phyloP scores from a whole-genome alignment of 2,113 vertebrate species.

The Platysteira castanea region DNA sequence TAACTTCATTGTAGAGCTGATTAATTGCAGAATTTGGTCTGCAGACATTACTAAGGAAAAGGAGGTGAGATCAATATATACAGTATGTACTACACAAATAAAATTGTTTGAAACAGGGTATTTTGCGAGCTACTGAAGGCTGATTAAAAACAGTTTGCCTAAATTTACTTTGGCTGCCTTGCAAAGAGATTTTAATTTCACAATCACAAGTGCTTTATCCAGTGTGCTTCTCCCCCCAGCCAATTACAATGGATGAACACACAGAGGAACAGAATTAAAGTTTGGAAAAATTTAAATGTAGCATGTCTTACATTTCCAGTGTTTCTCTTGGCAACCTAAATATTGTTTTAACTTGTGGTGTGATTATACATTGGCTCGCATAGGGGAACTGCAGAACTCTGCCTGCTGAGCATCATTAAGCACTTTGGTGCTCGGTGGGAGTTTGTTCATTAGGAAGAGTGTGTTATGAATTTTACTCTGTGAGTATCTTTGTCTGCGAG shows the following conservation, averaged over 20 bases:
- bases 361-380: constrained; percentile 48
- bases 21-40: not conserved
- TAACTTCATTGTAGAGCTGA: not conserved
- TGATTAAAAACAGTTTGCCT: not conserved
- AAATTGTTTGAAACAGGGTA: not conserved
- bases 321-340: constrained; percentile 45
- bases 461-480: constrained; percentile 46
- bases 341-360: constrained; percentile 52
- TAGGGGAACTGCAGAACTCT: constrained; percentile 33
- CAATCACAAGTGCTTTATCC: not conserved
- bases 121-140: not conserved
- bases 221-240: not conserved
- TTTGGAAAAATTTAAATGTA: not conserved
- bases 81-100: not conserved
- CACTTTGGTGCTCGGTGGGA: constrained; percentile 56
- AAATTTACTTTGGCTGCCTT: constrained; percentile 1
- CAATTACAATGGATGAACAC: not conserved
- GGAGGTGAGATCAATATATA: not conserved
- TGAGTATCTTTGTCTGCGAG: constrained; percentile 30
- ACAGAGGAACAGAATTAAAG: not conserved
- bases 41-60: not conserved
- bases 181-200: not conserved
- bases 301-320: not conserved
- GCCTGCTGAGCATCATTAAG: constrained; percentile 61
- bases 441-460: constrained; percentile 52